Base-by-base conservation (phyloP, 2,113 vertebrate species). In the Archocentrus centrarchus region DNA sequence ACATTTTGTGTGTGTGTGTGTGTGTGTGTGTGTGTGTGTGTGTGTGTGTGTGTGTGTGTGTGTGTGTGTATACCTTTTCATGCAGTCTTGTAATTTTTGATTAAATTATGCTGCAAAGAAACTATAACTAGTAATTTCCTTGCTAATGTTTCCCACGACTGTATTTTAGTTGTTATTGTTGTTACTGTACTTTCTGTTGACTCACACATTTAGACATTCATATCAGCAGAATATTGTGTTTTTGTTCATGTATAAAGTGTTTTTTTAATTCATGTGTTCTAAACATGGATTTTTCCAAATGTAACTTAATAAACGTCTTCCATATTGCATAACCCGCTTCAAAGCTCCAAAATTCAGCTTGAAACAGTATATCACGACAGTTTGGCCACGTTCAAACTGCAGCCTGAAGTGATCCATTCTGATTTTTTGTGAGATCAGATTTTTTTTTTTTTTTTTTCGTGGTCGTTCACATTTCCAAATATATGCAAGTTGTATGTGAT, bases 131-230 rank as follows among this genome's bases (percentile, higher is more conserved):
- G 13, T 2, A 41, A 22, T 15, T 27, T 15, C 4, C 13, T 66
- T 66, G 24, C 14, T 17, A 66, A 27, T 0, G 0, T 0, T 0
- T 39, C 15, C 39, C 3, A 47, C 14, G 17, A 27, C 39, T 11
- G 39, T 47, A 44, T 68, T 68, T 44, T 3, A 64, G 62, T 64
- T 30, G 11, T 64, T 41, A 68, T 47, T 68, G 39, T 39, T 30
- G 20, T 64, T 41, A 68, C 27, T 68, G 39, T 39, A 27, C 22
- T 47, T 68, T 22, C 22, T 11, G 64, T 41, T 68, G 22, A 68
- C 39, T 68, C 37, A 41, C 62, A 64, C n/a, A 64, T 64, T 64
- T 15, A 15, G 37, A 1, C 37, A 41, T 44, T 44, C 22, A 66
- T 44, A 66, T 44, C 24, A 24, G 37, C 63, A 66, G 1, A 41